phyloP scores from a whole-genome alignment of 1,140 invertebrate genomes.

The Popillia japonica region DNA sequence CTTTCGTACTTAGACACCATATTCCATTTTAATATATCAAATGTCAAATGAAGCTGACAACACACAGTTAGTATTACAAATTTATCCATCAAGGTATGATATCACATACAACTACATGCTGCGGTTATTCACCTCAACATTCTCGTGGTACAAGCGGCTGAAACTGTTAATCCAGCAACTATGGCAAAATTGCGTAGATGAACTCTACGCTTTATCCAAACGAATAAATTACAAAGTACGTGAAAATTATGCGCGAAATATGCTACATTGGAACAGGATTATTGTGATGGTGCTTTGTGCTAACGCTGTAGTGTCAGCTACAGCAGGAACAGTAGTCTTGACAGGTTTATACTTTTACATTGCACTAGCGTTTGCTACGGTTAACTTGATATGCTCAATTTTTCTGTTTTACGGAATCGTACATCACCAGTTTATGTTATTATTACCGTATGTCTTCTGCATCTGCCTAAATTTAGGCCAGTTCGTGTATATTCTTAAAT shows the following conservation, averaged over 20 bases:
- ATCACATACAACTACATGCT: not conserved
- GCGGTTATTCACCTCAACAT: not conserved
- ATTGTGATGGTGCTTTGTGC: not conserved
- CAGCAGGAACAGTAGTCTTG: not conserved
- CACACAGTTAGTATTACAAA: not conserved
- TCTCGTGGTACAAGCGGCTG: not conserved
- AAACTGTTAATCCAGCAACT: not conserved
- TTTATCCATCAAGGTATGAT: not conserved
- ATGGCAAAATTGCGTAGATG: not conserved
- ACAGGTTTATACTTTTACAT: not conserved
- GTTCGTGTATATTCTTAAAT: not conserved
- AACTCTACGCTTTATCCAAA: not conserved
- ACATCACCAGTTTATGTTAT: not conserved
- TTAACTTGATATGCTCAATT: not conserved
- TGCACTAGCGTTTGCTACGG: not conserved
- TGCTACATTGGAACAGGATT: not conserved
- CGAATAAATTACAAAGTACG: not conserved
- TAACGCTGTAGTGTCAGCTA: not conserved
- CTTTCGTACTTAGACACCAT: too few relatives aligned
- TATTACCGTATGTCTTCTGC: not conserved
- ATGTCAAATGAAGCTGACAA: constrained; percentile 3
- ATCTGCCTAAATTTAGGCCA: not conserved
- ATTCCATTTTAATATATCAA: too few relatives aligned
- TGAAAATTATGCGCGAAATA: not conserved
- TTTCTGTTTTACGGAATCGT: not conserved